These are phyloP conservation scores for Caenorhabditis tropicalis DNA, from an alignment of 1,140 invertebrate species.

Conservation along the genomic window DNA sequence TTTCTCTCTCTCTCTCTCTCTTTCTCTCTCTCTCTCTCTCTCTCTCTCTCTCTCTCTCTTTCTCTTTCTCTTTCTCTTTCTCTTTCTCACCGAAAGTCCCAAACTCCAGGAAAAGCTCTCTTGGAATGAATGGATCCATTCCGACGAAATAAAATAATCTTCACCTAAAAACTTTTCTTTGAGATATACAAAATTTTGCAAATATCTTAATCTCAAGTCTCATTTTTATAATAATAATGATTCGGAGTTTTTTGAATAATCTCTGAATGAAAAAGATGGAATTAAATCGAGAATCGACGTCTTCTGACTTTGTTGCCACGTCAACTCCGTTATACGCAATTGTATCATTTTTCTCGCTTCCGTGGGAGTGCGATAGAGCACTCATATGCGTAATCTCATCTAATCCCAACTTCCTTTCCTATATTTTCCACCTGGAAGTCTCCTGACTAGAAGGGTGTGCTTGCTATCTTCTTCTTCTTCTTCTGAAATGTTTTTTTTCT, in stretches of 20 bases:
- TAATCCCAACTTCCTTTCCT: constrained; percentile 1
- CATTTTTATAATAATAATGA: background rate
- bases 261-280: background rate
- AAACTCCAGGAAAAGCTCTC: no score
- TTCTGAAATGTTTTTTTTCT: constrained; percentile 12
- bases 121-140: no score
- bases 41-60: no score
- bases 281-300: background rate
- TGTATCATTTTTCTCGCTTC: background rate
- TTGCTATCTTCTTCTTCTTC: background rate
- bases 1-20: background rate
- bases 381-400: background rate
- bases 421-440: constrained; percentile 16
- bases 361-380: background rate
- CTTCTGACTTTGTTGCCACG: background rate
- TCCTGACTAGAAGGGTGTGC: constrained; percentile 4
- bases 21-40: no score
- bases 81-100: no score
- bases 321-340: background rate
- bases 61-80: no score
- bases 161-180: no score
- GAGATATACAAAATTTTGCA: no score
- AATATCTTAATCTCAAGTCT: no score
- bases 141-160: no score
- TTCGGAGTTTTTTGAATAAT: background rate